Conservation (phyloP, 2,797 vertebrate genomes). For the Liasis olivaceus region DNA sequence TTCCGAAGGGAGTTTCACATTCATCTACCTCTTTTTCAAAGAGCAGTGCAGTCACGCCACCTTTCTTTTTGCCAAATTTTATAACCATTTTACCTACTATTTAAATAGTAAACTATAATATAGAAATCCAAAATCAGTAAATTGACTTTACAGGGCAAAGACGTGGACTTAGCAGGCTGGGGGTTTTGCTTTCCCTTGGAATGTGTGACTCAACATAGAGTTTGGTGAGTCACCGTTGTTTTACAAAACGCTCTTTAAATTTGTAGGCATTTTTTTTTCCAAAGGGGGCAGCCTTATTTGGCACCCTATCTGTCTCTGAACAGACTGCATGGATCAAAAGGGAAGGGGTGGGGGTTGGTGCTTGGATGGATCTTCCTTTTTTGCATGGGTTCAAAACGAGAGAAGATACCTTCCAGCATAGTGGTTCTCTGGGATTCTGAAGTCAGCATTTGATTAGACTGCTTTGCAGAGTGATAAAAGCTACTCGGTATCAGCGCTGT, state of each 20-base stretch:
- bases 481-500: conserved; percentile 31
- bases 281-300: neutral
- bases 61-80: neutral
- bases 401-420: conserved; percentile 23
- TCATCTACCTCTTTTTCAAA: neutral
- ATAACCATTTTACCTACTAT: neutral
- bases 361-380: neutral
- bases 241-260: neutral
- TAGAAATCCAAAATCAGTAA: neutral
- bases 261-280: neutral
- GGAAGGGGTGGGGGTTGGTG: neutral
- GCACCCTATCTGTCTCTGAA: no score
- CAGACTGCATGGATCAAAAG: neutral
- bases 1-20: neutral
- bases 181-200: neutral
- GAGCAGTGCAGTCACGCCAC: neutral
- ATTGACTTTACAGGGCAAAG: neutral
- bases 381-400: neutral
- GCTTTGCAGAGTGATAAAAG: conserved; percentile 46
- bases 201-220: neutral
- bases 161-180: neutral
- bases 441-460: conserved; percentile 50
- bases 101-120: neutral
- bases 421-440: conserved; percentile 18
- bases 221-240: neutral